phyloP scores from a whole-genome alignment of 2,113 vertebrate species.

The Bubo blakistoni region DNA sequence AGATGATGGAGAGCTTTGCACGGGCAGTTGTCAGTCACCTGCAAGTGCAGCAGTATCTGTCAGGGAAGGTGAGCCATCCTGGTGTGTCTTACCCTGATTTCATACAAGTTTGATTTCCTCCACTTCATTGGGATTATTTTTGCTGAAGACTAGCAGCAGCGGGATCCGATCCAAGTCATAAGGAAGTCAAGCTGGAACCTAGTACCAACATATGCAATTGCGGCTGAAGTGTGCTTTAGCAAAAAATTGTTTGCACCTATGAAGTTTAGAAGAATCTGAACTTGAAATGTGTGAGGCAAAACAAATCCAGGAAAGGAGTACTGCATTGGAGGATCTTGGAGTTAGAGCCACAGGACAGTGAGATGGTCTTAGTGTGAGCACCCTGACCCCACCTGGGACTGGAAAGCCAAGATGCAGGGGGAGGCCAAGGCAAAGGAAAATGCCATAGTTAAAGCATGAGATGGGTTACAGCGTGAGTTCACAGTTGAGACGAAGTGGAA shows the following conservation, averaged over 20 bases:
- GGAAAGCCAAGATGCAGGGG: neutral
- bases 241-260: neutral
- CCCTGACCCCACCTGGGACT: neutral
- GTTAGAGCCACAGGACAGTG: neutral
- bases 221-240: neutral
- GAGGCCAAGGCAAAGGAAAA: neutral
- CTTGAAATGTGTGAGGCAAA: neutral
- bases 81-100: neutral
- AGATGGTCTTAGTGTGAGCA: neutral
- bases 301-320: neutral
- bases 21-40: accelerated
- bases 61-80: neutral
- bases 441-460: neutral
- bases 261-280: neutral
- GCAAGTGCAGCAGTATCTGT: neutral
- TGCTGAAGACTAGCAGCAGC: neutral
- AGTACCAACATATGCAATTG: neutral
- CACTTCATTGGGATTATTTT: neutral
- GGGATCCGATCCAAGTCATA: neutral
- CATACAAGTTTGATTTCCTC: neutral
- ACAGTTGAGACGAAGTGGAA: accelerated
- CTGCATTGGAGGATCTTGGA: neutral
- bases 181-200: neutral
- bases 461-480: neutral
- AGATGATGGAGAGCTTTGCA: neutral